Conservation (phyloP, 1,140 invertebrate genomes). For the Aethina tumida region DNA sequence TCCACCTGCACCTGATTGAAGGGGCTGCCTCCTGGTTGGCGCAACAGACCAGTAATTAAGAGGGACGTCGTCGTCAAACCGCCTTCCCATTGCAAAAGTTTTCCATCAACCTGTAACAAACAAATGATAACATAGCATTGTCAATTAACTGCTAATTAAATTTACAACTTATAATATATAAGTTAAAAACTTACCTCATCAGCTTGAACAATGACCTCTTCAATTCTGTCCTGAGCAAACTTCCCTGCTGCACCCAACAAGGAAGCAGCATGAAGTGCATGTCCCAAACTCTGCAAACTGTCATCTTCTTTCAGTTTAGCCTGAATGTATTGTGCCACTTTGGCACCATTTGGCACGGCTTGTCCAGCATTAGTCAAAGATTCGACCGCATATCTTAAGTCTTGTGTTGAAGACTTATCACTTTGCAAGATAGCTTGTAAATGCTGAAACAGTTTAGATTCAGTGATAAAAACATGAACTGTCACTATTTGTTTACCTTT, state of each 20-base stretch:
- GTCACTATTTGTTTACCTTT: conserved; percentile 22
- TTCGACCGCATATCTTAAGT: conserved; percentile 31
- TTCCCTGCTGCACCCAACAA: conserved; percentile 52
- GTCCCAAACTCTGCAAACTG: conserved; percentile 57
- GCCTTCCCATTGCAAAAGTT: conserved; percentile 86
- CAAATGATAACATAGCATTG: too few species aligned
- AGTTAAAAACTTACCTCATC: too few species aligned
- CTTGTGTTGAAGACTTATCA: conserved; percentile 22
- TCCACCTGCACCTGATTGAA: conserved; percentile 68
- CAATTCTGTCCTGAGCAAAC: conserved; percentile 70
- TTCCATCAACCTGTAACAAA: conserved; percentile 81
- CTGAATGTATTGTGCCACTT: conserved; percentile 28
- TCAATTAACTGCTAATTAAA: too few species aligned
- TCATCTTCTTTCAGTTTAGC: conserved; percentile 32
- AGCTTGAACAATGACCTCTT: conserved; percentile 86
- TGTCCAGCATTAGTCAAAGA: conserved; percentile 22
- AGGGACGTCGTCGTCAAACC: conserved; percentile 54
- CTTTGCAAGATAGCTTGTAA: conserved; percentile 23
- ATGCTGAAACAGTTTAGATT: conserved; percentile 19
- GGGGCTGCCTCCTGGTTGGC: conserved; percentile 64
- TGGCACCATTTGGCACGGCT: conserved; percentile 23
- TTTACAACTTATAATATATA: too few species aligned
- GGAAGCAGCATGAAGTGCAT: conserved; percentile 72
- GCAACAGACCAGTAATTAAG: conserved; percentile 63
- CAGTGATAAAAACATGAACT: conserved; percentile 3